Percentiles rank a stretch among this genome's conserved stretches.
Evolutionary conservation across 2,888 invertebrate species (phyloP).

Genomic region (Drosophila mettleri): DNA sequence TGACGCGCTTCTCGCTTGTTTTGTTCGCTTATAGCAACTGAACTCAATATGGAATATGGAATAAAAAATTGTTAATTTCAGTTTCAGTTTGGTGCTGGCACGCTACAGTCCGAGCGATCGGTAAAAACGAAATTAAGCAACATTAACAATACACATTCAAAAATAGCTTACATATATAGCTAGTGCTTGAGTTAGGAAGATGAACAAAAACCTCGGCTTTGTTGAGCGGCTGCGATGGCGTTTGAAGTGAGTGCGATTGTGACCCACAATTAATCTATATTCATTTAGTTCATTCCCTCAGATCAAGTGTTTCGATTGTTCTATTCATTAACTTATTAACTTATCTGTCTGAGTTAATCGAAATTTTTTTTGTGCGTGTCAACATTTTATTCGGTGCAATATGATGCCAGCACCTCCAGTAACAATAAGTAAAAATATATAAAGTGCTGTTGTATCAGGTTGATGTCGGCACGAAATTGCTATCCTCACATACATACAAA

Average conservation of each 20-base stretch:
- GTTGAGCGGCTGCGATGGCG: constrained; percentile 80
- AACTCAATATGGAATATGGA: constrained; percentile 58
- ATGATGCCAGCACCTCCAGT: constrained; percentile 32
- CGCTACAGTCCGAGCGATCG: constrained; percentile 67
- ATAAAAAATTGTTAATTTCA: constrained; percentile 64
- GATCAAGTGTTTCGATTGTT: constrained; percentile 8
- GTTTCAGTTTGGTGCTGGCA: constrained; percentile 74
- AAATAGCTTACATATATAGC: constrained; percentile 1
- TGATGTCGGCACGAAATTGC: constrained; percentile 8
- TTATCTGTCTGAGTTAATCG: constrained; percentile 36
- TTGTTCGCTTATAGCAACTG: constrained; percentile 42
- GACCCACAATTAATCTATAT: constrained; percentile 41
- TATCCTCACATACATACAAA: background rate
- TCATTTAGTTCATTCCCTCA: constrained; percentile 35
- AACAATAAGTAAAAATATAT: constrained; percentile 2
- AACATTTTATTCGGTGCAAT: constrained; percentile 24
- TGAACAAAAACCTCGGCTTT: constrained; percentile 78
- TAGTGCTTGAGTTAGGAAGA: constrained; percentile 40
- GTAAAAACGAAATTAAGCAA: constrained; percentile 17
- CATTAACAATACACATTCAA: background rate
- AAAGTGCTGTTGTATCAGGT: constrained; percentile 21
- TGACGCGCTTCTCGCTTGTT: constrained; percentile 33
- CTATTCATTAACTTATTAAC: constrained; percentile 22
- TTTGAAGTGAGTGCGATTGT: constrained; percentile 77
- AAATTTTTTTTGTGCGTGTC: constrained; percentile 16